phyloP scores from a whole-genome alignment of 2,888 invertebrate species.

The Nasonovia ribisnigri region DNA sequence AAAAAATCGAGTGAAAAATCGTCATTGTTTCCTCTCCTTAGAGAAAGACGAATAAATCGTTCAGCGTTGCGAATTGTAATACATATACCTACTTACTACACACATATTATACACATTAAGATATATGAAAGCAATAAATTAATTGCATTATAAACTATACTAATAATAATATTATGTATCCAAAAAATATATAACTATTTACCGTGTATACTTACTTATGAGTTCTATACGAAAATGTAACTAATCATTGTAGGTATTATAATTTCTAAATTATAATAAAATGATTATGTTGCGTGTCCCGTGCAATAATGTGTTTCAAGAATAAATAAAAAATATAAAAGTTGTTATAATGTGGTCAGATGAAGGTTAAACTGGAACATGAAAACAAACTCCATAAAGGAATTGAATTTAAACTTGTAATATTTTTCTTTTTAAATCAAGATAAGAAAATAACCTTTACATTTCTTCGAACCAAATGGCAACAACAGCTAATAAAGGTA shows the following conservation, averaged over 20 bases:
- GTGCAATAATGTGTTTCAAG: neutral
- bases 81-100: neutral
- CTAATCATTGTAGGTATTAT: neutral
- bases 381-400: conserved; percentile 2
- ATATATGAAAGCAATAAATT: neutral
- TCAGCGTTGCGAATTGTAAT: neutral
- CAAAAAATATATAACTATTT: neutral
- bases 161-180: neutral
- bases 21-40: neutral
- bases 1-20: no score
- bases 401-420: conserved; percentile 30
- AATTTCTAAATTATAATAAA: neutral
- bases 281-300: neutral
- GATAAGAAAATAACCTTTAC: conserved; percentile 15
- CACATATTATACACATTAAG: neutral
- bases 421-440: conserved; percentile 30
- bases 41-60: neutral
- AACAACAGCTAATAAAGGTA: conserved; percentile 8
- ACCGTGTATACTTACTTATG: neutral
- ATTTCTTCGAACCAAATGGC: neutral
- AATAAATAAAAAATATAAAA: conserved; percentile 1
- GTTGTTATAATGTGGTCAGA: neutral
- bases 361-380: neutral
- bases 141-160: neutral
- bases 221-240: neutral